Evolutionary conservation across 2,888 invertebrate species (phyloP).

Genomic region (Diarsia brunnea): DNA sequence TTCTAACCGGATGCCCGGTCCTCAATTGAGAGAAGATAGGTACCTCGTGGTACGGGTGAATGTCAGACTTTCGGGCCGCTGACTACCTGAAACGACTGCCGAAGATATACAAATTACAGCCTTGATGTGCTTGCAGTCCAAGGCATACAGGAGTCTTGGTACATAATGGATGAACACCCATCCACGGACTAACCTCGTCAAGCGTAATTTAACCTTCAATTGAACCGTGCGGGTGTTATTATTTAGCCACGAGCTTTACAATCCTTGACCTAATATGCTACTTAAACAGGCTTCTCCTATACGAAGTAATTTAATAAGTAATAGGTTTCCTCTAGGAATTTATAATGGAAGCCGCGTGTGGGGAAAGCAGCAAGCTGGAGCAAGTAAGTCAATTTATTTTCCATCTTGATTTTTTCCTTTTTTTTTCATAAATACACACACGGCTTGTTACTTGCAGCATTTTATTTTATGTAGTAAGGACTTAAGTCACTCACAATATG

Average conservation of each 20-base stretch:
- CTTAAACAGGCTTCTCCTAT: slow-evolving; percentile 66
- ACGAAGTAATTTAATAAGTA: slow-evolving; percentile 64
- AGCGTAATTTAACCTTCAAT: background rate
- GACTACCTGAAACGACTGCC: background rate
- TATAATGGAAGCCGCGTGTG: slow-evolving; percentile 27
- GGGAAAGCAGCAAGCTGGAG: slow-evolving; percentile 24
- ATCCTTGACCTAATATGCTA: slow-evolving; percentile 84
- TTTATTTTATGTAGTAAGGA: background rate
- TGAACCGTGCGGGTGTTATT: background rate
- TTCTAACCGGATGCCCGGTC: background rate
- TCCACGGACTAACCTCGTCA: background rate
- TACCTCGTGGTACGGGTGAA: background rate
- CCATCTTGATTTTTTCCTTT: background rate
- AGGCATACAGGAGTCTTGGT: background rate
- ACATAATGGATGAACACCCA: too few species aligned
- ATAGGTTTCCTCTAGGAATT: slow-evolving; percentile 34
- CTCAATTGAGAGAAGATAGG: background rate
- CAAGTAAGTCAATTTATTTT: slow-evolving; percentile 40
- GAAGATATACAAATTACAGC: background rate
- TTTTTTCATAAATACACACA: background rate
- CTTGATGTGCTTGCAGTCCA: background rate
- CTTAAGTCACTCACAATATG: background rate
- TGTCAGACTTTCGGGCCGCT: background rate
- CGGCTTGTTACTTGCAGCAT: background rate
- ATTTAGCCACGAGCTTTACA: slow-evolving; percentile 7